Conservation (phyloP, 1,140 invertebrate genomes). For the Polyergus mexicanus region DNA sequence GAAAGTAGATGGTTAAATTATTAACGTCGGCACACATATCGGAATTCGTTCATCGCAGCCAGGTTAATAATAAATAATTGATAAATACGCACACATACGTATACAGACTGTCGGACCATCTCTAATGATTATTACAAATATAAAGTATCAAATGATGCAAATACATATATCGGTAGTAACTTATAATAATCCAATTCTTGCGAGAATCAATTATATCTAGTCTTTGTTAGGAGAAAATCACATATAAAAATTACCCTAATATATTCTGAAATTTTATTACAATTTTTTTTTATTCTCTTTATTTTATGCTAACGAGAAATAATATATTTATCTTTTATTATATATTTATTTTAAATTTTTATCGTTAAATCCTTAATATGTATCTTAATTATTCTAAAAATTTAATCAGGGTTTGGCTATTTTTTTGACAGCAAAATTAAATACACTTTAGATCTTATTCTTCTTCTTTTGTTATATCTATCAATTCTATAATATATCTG, state of each 20-base stretch:
- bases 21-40: constrained; percentile 11
- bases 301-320: neutral
- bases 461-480: neutral
- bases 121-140: too few relatives aligned
- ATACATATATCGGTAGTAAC: too few relatives aligned
- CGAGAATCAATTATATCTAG: too few relatives aligned
- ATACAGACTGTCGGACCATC: too few relatives aligned
- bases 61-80: too few relatives aligned
- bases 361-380: neutral
- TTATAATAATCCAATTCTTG: too few relatives aligned
- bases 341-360: neutral
- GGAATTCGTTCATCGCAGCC: neutral
- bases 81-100: too few relatives aligned
- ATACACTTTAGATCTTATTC: neutral
- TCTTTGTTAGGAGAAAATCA: too few relatives aligned
- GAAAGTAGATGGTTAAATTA: constrained; percentile 18
- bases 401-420: neutral
- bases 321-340: neutral
- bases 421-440: constrained; percentile 1
- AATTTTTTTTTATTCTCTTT: neutral
- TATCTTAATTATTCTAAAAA: neutral
- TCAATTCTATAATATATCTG: neutral
- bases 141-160: too few relatives aligned
- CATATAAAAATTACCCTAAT: too few relatives aligned
- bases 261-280: neutral